Base-by-base conservation (phyloP, 2,797 vertebrate species). In the Bucorvus abyssinicus region DNA sequence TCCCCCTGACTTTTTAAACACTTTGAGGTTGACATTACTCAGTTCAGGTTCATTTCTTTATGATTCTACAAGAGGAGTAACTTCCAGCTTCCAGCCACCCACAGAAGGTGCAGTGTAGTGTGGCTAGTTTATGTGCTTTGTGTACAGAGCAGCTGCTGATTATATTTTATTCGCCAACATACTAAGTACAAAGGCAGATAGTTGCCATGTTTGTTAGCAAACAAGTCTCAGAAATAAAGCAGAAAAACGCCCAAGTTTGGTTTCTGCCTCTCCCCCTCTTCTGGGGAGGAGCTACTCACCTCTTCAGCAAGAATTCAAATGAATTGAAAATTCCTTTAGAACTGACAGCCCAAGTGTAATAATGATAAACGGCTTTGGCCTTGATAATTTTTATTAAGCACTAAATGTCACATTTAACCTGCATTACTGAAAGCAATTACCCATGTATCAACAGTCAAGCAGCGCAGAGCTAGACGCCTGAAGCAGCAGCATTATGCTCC, bases 341-440 rank as follows among this genome's bases (percentile, higher is more conserved):
- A 97, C 96, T 98, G 98, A 98, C 98, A 98, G 97, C 96, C 97
- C 97, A 95, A 98, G 98, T 97, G 97, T 97, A 95, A 97, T 97
- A 98, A 98, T 98, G 98, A 99, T 99, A 98, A 98, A 99, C 98
- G 97, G 98, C 98, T 98, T 98, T 98, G 98, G 98, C 98, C 98
- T 97, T 97, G 98, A 98, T 98, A 98, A 98, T 98, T 98, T 98
- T 98, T 98, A 99, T 98, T 98, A 98, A 98, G 98, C 98, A 97
- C 98, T 98, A 98, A 98, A 98, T 98, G 98, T 98, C 98, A 99
- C 98, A 98, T 98, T 98, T 99, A 98, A 98, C 98, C 98, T 98
- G 98, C 98, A 98, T 99, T 98, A 98, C 98, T 89, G 98, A 98
- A 98, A 99, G 98, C 98, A 99, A 98, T 99, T 98, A 99, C 98